Base-by-base conservation (phyloP, 2,888 invertebrate species). In the Archaeoteleia sp. region DNA sequence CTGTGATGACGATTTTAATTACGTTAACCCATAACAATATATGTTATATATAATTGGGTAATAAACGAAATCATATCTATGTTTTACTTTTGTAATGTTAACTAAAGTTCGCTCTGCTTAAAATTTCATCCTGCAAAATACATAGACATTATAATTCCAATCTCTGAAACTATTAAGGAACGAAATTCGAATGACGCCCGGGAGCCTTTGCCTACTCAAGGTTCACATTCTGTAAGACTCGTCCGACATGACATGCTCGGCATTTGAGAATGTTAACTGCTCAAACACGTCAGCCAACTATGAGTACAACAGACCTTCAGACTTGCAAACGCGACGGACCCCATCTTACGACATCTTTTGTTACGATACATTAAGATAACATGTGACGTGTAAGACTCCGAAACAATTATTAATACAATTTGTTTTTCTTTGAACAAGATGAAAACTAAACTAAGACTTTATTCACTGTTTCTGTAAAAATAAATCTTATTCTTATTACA, bases 281-380 rank as follows among this genome's bases (percentile, higher is more conserved):
- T 68, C 63, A 63, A 68, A 68, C 63, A 63, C 54, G 60, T 62
- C 68, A 63, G 42, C 63, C 58, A 68, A 68, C 68, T 68, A 68
- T 63, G 63, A 58, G 49, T 58, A 54, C 68, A 58, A 49, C 54
- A 45, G 58, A 58, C 62, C 43, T 68, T 58, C 51, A 54, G 58
- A 68, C 58, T 54, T 39, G 53, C 58, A 54, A 58, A 53, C 12
- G 57, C 29, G 27, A 45, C 45, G 58, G 53, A 61, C 54, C 13
- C 7, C 42, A 32, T 42, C 54, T 63, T 57, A 35, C 40, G 46
- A 61, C 32, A 57, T 48, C 48, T 68, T 68, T 68, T 58, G 48
- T 35, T 27, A 30, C 17, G 30, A 29, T 37, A 14, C 27, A 39
- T 57, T 27, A 17, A 32, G 55, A 49, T 57, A 51, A 37, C 25